phyloP scores from a whole-genome alignment of 2,797 vertebrate species.

The Parauchenoglanis punctatus region DNA sequence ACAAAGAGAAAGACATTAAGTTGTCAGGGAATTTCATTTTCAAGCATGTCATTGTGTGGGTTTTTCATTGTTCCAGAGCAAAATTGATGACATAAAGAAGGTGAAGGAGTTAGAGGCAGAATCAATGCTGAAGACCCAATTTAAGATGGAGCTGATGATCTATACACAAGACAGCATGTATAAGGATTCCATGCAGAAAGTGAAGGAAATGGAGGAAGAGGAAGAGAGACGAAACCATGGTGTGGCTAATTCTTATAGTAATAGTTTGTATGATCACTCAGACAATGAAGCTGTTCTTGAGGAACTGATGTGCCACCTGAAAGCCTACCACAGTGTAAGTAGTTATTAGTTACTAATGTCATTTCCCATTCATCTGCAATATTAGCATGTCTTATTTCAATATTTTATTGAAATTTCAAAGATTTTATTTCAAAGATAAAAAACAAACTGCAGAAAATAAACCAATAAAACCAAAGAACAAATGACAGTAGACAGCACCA shows the following conservation, averaged over 20 bases:
- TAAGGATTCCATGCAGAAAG: constrained; percentile 44
- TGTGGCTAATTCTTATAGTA: not conserved
- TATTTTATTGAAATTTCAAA: too few relatives aligned
- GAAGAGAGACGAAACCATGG: not conserved
- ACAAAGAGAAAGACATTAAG: too few relatives aligned
- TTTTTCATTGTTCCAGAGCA: constrained; percentile 65
- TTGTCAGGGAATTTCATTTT: not conserved
- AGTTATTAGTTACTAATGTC: too few relatives aligned
- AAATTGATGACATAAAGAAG: constrained; percentile 76
- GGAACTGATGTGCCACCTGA: constrained; percentile 77
- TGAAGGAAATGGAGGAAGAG: constrained; percentile 26
- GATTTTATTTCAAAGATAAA: too few relatives aligned
- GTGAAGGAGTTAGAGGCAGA: constrained; percentile 71
- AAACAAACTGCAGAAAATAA: too few relatives aligned
- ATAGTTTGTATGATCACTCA: not conserved
- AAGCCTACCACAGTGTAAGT: constrained; percentile 80
- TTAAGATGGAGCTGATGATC: constrained; percentile 84
- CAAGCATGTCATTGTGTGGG: not conserved
- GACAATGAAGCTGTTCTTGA: constrained; percentile 50
- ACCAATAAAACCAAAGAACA: too few relatives aligned
- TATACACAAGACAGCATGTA: constrained; percentile 85
- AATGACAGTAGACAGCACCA: too few relatives aligned
- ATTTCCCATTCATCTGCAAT: too few relatives aligned
- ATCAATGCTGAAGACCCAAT: constrained; percentile 74
- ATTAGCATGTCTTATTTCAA: too few relatives aligned